Evolutionary conservation across 2,888 invertebrate genomes (phyloP).

Genomic region (Epinotia nisella): DNA sequence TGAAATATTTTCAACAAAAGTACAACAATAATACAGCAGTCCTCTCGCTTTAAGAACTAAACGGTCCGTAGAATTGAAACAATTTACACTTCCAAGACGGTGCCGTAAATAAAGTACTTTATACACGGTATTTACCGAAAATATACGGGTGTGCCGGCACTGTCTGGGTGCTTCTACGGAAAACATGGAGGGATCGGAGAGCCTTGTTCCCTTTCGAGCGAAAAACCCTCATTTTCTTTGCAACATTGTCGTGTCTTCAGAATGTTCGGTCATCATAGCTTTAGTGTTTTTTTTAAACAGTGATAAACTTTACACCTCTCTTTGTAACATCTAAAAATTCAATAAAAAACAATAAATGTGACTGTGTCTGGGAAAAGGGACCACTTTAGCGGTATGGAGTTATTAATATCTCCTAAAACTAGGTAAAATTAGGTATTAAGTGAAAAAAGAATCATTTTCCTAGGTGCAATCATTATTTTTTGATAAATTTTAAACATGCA

Average conservation of each 20-base stretch:
- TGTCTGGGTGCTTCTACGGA: not conserved
- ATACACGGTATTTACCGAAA: not conserved
- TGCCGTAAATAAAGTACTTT: constrained; percentile 4
- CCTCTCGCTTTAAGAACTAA: not conserved
- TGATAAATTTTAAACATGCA: too few species aligned
- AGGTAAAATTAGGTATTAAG: too few species aligned
- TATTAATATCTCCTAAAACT: too few species aligned
- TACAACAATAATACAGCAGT: not conserved
- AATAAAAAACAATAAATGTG: too few species aligned
- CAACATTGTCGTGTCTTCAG: not conserved
- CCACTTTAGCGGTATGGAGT: too few species aligned
- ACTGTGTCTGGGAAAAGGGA: too few species aligned
- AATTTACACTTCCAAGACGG: constrained; percentile 1
- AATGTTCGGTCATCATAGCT: not conserved
- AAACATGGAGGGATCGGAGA: not conserved
- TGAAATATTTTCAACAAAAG: not conserved
- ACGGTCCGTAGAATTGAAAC: not conserved
- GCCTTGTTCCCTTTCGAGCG: not conserved
- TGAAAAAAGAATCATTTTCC: too few species aligned
- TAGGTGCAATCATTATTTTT: too few species aligned
- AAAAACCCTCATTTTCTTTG: not conserved
- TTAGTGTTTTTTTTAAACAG: too few species aligned
- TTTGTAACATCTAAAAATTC: too few species aligned
- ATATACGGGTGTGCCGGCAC: not conserved
- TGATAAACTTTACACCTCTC: too few species aligned